A percentile compares a stretch with the other conserved stretches of the same genome.
These are phyloP conservation scores for Troilus luridus DNA, from an alignment of 2,888 invertebrate species.

Conservation along the genomic window DNA sequence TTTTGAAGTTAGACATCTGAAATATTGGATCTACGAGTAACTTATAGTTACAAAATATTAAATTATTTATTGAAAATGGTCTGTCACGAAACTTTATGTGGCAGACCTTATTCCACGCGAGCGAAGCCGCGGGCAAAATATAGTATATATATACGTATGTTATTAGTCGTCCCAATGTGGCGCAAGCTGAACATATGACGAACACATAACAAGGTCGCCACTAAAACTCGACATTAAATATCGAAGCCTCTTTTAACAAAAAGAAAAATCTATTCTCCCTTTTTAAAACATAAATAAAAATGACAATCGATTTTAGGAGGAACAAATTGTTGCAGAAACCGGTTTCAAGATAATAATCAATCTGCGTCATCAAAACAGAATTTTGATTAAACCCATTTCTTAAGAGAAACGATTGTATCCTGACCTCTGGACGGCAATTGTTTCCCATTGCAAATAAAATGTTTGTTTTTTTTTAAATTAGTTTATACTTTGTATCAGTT, in stretches of 20 bases:
- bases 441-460: too few relatives aligned
- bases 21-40: too few relatives aligned
- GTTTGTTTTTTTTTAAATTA: too few relatives aligned
- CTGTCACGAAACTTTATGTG: too few relatives aligned
- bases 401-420: background rate
- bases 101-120: too few relatives aligned
- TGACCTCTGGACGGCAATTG: too few relatives aligned
- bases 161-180: background rate
- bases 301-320: background rate
- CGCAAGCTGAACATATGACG: background rate
- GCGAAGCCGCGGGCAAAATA: too few relatives aligned
- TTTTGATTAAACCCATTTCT: background rate
- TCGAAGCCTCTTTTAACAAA: background rate
- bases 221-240: background rate
- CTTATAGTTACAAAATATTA: too few relatives aligned
- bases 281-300: background rate
- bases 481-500: too few relatives aligned
- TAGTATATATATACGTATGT: too few relatives aligned
- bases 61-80: too few relatives aligned
- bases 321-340: background rate
- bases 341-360: background rate
- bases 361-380: background rate
- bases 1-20: too few relatives aligned
- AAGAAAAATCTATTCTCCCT: background rate
- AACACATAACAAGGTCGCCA: background rate